A percentile compares a stretch with the other conserved stretches of the same genome.
Evolutionary conservation across 2,888 invertebrate genomes (phyloP).

Genomic region (Magallana nippona): DNA sequence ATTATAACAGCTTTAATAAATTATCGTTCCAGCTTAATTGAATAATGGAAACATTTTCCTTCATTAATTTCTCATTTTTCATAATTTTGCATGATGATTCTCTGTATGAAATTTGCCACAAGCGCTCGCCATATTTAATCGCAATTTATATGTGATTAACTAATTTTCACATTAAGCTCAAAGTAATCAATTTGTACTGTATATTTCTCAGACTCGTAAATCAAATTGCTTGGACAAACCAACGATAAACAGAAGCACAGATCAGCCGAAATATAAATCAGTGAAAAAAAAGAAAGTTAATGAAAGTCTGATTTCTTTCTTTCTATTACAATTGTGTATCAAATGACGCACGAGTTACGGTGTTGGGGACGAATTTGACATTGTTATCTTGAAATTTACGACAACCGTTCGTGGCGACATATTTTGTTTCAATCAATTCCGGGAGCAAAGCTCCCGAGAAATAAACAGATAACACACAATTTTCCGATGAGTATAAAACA

Average conservation of each 20-base stretch:
- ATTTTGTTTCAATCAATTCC: neutral
- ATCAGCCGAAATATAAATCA: too few species aligned
- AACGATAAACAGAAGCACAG: too few species aligned
- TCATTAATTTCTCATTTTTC: too few species aligned
- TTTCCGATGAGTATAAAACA: neutral
- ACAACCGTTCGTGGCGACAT: neutral
- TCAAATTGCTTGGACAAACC: too few species aligned
- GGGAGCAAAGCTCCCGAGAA: neutral
- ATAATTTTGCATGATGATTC: too few species aligned
- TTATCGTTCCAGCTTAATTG: too few species aligned
- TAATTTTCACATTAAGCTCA: neutral
- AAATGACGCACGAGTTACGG: neutral
- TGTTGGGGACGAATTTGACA: constrained; percentile 11
- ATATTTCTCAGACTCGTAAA: too few species aligned
- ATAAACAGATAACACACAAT: neutral
- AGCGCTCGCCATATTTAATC: neutral
- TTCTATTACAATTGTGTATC: neutral
- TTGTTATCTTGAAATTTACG: neutral
- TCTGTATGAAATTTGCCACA: constrained; percentile 1
- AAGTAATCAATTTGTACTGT: constrained; percentile 1
- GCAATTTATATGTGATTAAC: neutral
- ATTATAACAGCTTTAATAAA: too few species aligned
- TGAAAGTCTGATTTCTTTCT: neutral
- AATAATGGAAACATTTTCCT: too few species aligned
- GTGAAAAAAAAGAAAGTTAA: neutral